Base-by-base conservation (phyloP, 2,888 invertebrate genomes). In the Xestobium rufovillosum region DNA sequence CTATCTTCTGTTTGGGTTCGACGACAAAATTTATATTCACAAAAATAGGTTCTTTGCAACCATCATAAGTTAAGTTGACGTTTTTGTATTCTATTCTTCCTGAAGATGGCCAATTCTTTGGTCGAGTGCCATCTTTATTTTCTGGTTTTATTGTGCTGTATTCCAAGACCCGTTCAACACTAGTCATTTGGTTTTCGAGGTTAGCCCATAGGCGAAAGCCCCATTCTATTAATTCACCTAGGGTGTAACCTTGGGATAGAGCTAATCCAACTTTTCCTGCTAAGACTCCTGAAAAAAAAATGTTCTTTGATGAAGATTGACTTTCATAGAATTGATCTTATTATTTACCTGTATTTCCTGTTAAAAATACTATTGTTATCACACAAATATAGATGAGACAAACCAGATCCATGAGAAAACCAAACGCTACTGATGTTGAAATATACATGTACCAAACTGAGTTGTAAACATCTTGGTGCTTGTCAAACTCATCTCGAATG, bases 201-300 rank as follows among this genome's bases (percentile, higher is more conserved):
- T 91, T 90, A 0, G 91, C 86, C 46, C 87, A 87, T 61, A 90
- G 90, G 3, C 90, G 70, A 30, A 75, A 67, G 3, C 69, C 70
- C 70, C 72, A 73, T 54, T 73, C 71, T 51, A 75, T 44, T 61
- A 67, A 61, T 9, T 82, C 80, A 0, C 81, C 82, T 40, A 85
- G 70, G 0, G 78, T 75, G 64, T 83, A 81, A 10, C 83, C 79
- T 56, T 85, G 82, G 0, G 84, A 83, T 37, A 85, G 81, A n/a
- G 83, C 84, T 36, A 86, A 59, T 11, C 85, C 85, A 2, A 85
- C 83, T 53, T 78, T 75, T 29, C 83, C 83, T 14, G 82, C 81
- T 38, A 71, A 65, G 33, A 68, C 65, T 35, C 60, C 72, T 68
- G 51, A 19, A 43, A 45, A 42, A 9, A 14, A 19, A n/a, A n/a